Evolutionary conservation across 2,797 vertebrate genomes (phyloP), one percentile per base, ranked within the genome.

Genomic region (Pogonophryne albipinna): DNA sequence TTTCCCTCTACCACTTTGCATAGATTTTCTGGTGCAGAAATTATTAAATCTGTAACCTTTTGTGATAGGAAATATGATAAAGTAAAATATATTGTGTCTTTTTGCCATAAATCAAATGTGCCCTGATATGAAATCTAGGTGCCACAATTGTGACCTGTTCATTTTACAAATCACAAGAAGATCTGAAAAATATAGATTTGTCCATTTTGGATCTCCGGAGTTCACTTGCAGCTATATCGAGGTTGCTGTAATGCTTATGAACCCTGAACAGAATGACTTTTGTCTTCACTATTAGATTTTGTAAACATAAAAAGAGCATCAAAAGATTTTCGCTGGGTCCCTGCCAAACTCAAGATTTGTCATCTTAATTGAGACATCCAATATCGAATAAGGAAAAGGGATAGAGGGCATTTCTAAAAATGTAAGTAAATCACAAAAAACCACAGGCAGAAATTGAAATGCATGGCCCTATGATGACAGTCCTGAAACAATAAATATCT

Each of bases 401-500:
- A 81, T 16, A 57, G n/a, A 51, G 60, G 55, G 23, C n/a, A 72
- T 66, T 80, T 82, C 60, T 78, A 84, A 84, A 83, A 87, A 80
- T 61, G 27, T 46, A 78, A 75, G 42, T 51, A 66, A 66, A 79
- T 78, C 65, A 83, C 69, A 80, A 76, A 84, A 58, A 82, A 76
- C 68, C 66, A 63, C n/a, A 12, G 65, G 56, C 76, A 79, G 56
- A 80, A 64, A 82, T 50, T 85, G 6, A 76, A 52, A 57, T 71
- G 73, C 16, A 70, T 76, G 63, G 73, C 58, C 23, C 14, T 19
- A 53, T 55, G 45, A 77, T 68, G 70, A 62, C 75, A 81, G 65
- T 19, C 74, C 59, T 66, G 49, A 81, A 82, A 89, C 69, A 80
- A 81, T 85, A 78, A 82, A 86, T 80, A 87, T 72, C 80, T 79